These are phyloP conservation scores for Synchiropus splendidus DNA, from an alignment of 2,113 vertebrate species.

Conservation along the genomic window DNA sequence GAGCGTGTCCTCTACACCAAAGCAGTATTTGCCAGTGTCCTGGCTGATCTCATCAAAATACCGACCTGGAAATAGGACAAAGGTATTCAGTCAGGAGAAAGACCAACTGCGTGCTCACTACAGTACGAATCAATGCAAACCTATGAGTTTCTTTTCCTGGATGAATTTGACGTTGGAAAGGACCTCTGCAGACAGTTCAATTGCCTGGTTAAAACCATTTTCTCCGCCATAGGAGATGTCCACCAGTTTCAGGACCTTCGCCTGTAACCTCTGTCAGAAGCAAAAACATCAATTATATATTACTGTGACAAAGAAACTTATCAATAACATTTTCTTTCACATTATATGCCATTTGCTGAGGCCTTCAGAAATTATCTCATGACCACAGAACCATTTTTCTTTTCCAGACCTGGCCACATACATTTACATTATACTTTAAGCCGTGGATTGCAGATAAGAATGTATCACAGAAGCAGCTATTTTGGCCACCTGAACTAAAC, in stretches of 20 bases:
- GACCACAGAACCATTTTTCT: too few relatives aligned
- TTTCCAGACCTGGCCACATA: too few relatives aligned
- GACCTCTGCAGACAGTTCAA: conserved; percentile 96
- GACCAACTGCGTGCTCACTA: too few relatives aligned
- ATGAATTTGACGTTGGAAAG: conserved; percentile 99
- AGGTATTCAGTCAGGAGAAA: too few relatives aligned
- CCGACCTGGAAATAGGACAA: conserved; percentile 69
- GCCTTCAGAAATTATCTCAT: too few relatives aligned
- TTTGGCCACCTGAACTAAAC: too few relatives aligned
- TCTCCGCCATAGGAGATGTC: conserved; percentile 99
- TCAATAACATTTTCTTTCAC: too few relatives aligned
- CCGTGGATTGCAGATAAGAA: too few relatives aligned
- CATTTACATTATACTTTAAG: too few relatives aligned
- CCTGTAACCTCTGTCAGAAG: conserved; percentile 83
- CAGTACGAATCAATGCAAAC: conserved; percentile 18
- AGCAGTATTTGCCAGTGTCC: conserved; percentile 98
- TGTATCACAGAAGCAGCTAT: too few relatives aligned
- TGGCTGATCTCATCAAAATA: conserved; percentile 99
- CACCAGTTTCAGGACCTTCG: conserved; percentile 97
- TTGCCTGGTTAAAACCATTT: conserved; percentile 99
- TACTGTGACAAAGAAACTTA: too few relatives aligned
- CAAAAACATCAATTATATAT: conserved; percentile 10
- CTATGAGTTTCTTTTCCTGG: conserved; percentile 99
- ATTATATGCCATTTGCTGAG: too few relatives aligned
- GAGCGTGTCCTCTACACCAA: conserved; percentile 96